A percentile compares a stretch with the other conserved stretches of the same genome.
phyloP scores from a whole-genome alignment of 2,113 vertebrate genomes.

The Eublepharis macularius region DNA sequence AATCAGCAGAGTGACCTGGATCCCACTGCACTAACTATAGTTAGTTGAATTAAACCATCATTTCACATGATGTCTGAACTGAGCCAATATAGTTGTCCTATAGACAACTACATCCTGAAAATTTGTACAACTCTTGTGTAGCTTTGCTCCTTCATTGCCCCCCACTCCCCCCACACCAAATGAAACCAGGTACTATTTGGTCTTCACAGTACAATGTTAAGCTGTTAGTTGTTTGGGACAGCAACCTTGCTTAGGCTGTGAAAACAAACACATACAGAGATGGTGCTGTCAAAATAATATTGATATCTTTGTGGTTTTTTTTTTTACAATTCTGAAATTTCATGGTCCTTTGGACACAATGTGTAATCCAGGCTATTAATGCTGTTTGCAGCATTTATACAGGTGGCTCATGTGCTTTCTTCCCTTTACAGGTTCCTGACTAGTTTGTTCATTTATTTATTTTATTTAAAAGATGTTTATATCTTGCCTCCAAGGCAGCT shows the following conservation, averaged over 20 bases:
- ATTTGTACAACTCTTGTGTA: background rate
- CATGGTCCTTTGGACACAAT: background rate
- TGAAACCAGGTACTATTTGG: background rate
- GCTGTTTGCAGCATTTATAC: background rate
- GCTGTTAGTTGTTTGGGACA: background rate
- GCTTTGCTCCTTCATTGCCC: background rate
- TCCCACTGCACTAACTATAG: no score
- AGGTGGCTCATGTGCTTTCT: background rate
- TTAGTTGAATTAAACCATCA: no score
- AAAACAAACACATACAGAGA: background rate
- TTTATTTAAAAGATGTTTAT: no score
- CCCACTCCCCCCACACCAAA: background rate
- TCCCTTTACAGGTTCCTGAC: background rate
- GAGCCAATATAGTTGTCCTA: background rate
- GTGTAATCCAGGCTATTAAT: background rate
- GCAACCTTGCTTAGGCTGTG: background rate
- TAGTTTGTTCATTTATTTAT: no score
- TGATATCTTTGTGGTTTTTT: background rate
- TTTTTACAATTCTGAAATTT: background rate
- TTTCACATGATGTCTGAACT: no score
- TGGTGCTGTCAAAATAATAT: background rate
- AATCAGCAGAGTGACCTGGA: no score
- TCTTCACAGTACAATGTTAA: background rate
- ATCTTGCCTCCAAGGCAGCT: no score
- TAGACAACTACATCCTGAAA: background rate